Percentiles rank a stretch among this genome's conserved stretches.
These are phyloP conservation scores for Vidua chalybeata DNA, from an alignment of 2,113 vertebrate genomes.

Conservation along the genomic window DNA sequence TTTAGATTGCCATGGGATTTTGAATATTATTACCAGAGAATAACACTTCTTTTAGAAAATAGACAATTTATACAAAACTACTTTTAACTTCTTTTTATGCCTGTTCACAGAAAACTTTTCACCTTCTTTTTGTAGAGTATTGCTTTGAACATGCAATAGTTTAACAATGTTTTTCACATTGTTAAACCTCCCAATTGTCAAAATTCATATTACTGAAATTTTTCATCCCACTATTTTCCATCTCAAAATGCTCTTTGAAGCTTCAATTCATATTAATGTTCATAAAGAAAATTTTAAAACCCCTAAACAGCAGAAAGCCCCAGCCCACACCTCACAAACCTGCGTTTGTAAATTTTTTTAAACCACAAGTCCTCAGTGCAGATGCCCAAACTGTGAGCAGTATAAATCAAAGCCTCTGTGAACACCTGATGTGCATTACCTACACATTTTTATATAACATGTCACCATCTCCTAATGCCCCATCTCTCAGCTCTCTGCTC, in stretches of 20 bases:
- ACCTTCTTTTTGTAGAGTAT: background rate
- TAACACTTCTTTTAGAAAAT: background rate
- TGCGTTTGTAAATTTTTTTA: background rate
- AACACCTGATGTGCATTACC: background rate
- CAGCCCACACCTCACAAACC: background rate
- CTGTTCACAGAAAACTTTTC: background rate
- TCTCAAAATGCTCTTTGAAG: background rate
- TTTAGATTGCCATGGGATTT: background rate
- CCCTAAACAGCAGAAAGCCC: background rate
- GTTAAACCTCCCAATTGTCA: background rate
- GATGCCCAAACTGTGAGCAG: background rate
- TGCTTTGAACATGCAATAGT: background rate
- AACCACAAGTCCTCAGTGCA: background rate
- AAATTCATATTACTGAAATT: background rate
- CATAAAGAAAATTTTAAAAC: background rate
- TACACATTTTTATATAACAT: background rate
- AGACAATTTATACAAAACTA: background rate
- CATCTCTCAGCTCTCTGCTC: background rate
- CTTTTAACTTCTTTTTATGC: background rate
- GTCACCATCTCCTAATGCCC: background rate
- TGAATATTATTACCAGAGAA: background rate
- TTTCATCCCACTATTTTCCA: background rate
- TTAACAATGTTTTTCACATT: background rate
- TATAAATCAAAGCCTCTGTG: background rate
- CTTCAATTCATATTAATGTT: background rate